phyloP scores from a whole-genome alignment of 2,113 vertebrate genomes.

The Larimichthys crocea region DNA sequence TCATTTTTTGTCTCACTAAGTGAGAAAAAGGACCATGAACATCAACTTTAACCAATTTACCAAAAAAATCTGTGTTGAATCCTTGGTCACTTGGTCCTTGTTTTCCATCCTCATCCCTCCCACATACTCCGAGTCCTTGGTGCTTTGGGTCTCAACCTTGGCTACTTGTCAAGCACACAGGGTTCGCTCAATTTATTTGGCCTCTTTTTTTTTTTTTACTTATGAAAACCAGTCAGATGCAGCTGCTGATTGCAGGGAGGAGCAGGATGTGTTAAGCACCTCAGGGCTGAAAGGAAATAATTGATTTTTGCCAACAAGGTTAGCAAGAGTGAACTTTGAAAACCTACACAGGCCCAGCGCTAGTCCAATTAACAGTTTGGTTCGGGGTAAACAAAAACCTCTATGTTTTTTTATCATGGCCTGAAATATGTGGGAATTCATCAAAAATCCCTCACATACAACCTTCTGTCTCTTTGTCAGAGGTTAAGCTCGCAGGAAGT shows the following conservation, averaged over 20 bases:
- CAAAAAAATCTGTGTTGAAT: conserved; percentile 18
- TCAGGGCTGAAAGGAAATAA: conserved; percentile 63
- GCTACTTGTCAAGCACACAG: conserved; percentile 32
- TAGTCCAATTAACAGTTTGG: conserved; percentile 55
- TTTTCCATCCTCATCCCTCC: conserved; percentile 25
- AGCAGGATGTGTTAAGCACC: conserved; percentile 32
- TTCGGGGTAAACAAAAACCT: neutral
- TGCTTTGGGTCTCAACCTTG: conserved; percentile 56
- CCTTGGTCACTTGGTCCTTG: conserved; percentile 1
- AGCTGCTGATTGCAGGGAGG: conserved; percentile 49
- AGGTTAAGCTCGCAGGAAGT: conserved; percentile 12
- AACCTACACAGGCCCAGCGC: conserved; percentile 50
- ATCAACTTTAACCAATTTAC: conserved; percentile 7
- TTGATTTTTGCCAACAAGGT: conserved; percentile 63
- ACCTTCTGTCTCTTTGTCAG: neutral
- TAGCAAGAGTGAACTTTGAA: conserved; percentile 48
- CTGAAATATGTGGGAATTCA: conserved; percentile 13
- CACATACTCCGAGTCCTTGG: conserved; percentile 33
- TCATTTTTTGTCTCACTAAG: neutral
- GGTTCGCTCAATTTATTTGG: conserved; percentile 48
- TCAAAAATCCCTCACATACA: conserved; percentile 7
- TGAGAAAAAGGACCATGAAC: conserved; percentile 34
- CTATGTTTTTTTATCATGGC: conserved; percentile 14
- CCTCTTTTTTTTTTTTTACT: conserved; percentile 2
- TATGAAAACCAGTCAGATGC: conserved; percentile 37